Evolutionary conservation across 2,113 vertebrate species (phyloP).

Genomic region (Romanogobio albipinnatus): DNA sequence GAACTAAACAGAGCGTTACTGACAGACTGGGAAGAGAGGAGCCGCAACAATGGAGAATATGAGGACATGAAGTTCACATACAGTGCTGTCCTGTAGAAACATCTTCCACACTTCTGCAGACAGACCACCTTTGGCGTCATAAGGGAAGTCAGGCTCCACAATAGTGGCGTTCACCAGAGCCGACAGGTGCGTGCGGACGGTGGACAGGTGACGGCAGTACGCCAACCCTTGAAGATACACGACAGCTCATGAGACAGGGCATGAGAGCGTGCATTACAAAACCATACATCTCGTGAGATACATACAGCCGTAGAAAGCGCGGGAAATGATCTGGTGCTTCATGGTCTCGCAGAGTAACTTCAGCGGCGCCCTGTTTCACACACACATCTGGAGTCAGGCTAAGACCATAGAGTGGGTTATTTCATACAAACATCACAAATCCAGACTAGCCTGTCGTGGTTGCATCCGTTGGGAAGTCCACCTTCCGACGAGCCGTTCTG

Average conservation of each 20-base stretch:
- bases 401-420: not conserved
- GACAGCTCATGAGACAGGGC: not conserved
- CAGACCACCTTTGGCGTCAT: slow-evolving; percentile 80
- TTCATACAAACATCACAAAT: not conserved
- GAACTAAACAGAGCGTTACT: too few relatives aligned
- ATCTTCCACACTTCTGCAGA: slow-evolving; percentile 85
- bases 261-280: not conserved
- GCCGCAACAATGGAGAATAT: too few relatives aligned
- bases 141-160: slow-evolving; percentile 81
- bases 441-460: slow-evolving; percentile 85
- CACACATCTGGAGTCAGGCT: not conserved
- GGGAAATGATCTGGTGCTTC: slow-evolving; percentile 99
- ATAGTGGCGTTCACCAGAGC: slow-evolving; percentile 91
- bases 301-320: slow-evolving; percentile 98
- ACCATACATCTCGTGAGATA: slow-evolving; percentile 46
- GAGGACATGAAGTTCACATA: slow-evolving; percentile 64
- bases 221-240: slow-evolving; percentile 84
- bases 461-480: slow-evolving; percentile 86
- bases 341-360: slow-evolving; percentile 98
- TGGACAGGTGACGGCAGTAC: slow-evolving; percentile 96
- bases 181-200: slow-evolving; percentile 93
- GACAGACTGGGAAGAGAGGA: too few relatives aligned
- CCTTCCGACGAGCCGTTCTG: slow-evolving; percentile 87
- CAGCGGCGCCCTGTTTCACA: slow-evolving; percentile 84
- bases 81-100: slow-evolving; percentile 87